Conservation (phyloP, 2,888 invertebrate species). For the Iphiclides podalirius region DNA sequence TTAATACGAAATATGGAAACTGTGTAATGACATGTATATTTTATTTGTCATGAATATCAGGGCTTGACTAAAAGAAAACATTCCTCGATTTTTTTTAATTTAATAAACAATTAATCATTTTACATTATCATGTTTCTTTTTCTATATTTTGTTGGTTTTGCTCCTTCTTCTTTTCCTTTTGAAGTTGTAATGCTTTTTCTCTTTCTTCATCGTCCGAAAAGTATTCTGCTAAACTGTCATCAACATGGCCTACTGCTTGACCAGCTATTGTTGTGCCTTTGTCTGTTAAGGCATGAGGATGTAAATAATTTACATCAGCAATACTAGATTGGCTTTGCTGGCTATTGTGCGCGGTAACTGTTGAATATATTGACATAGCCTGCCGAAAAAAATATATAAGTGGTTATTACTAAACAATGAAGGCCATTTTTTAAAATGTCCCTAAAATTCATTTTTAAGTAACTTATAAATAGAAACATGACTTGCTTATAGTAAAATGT, state of each 20-base stretch:
- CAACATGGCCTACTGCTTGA: slow-evolving; percentile 45
- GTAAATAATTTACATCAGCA: slow-evolving; percentile 43
- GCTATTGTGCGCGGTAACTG: slow-evolving; percentile 66
- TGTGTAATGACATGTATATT: slow-evolving; percentile 15
- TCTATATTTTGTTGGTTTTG: slow-evolving; percentile 52
- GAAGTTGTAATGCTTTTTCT: slow-evolving; percentile 58
- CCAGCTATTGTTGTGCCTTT: slow-evolving; percentile 60
- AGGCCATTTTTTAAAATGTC: not conserved
- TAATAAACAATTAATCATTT: slow-evolving; percentile 45
- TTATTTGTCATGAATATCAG: slow-evolving; percentile 13
- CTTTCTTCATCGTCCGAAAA: slow-evolving; percentile 76
- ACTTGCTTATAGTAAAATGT: too few relatives aligned
- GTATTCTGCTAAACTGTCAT: slow-evolving; percentile 67
- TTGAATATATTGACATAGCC: slow-evolving; percentile 83
- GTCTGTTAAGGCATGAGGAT: slow-evolving; percentile 54
- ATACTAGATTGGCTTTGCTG: slow-evolving; percentile 45
- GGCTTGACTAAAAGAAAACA: slow-evolving; percentile 11
- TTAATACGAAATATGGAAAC: not conserved
- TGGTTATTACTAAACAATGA: too few relatives aligned
- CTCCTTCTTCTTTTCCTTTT: slow-evolving; percentile 60
- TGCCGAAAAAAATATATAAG: slow-evolving; percentile 42
- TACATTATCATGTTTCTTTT: slow-evolving; percentile 57
- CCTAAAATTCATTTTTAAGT: not conserved
- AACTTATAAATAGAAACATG: too few relatives aligned
- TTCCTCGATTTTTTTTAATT: slow-evolving; percentile 38